Percentiles rank a stretch among this genome's conserved stretches.
Conservation (phyloP, 1,140 invertebrate species). For the Drosophila orena region DNA sequence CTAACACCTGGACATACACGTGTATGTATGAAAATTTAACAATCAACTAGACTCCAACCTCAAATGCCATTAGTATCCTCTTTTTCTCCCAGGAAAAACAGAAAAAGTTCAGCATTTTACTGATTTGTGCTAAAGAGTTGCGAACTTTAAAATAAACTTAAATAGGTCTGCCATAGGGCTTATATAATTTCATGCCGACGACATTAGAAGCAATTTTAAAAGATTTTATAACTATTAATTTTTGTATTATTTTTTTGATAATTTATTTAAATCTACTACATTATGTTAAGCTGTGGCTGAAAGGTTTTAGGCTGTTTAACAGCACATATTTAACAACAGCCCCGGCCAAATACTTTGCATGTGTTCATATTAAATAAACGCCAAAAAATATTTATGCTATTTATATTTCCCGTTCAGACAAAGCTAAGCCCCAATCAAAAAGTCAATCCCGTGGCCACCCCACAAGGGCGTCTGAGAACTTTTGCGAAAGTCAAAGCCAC, state of each 20-base stretch:
- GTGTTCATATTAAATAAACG: conserved; percentile 31
- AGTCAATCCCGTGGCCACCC: conserved; percentile 35
- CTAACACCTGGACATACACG: too few species aligned
- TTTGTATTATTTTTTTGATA: too few species aligned
- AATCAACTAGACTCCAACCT: too few species aligned
- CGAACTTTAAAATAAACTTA: too few species aligned
- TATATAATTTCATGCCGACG: too few species aligned
- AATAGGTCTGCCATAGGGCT: too few species aligned
- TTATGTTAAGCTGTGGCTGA: too few species aligned
- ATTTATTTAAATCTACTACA: too few species aligned
- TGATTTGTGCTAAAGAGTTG: too few species aligned
- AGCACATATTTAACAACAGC: neutral
- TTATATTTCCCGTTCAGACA: conserved; percentile 53
- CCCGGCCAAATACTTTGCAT: neutral
- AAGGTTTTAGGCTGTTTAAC: neutral
- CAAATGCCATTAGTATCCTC: neutral
- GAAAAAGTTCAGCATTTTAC: too few species aligned
- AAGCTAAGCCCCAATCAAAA: conserved; percentile 50
- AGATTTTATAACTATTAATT: neutral
- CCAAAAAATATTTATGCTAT: conserved; percentile 42
- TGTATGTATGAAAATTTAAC: too few species aligned
- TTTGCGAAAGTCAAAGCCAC: conserved; percentile 64
- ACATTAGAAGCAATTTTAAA: too few species aligned
- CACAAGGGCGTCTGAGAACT: conserved; percentile 41
- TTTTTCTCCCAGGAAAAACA: neutral